Percentiles rank a stretch among this genome's conserved stretches.
These are phyloP conservation scores for Lutjanus erythropterus DNA, from an alignment of 2,113 vertebrate genomes.

Conservation along the genomic window DNA sequence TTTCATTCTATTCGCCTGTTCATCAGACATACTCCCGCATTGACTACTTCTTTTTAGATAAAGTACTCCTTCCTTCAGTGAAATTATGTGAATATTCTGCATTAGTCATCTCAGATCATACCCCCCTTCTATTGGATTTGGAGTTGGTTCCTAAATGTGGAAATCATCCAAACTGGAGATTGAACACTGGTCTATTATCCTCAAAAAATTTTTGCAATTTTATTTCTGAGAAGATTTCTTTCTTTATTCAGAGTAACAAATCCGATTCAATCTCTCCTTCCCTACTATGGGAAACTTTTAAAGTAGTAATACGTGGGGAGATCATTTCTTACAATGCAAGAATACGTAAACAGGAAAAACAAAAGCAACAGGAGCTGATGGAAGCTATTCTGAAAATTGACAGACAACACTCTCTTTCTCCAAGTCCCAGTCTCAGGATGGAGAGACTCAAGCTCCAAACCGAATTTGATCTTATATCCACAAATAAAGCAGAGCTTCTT, in stretches of 20 bases:
- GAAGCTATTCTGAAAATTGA: slow-evolving; percentile 1
- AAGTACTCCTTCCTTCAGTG: background rate
- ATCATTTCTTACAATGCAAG: background rate
- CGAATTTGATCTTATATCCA: slow-evolving; percentile 3
- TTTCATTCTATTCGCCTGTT: background rate
- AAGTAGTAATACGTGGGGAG: background rate
- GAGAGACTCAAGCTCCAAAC: background rate
- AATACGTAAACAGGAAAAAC: background rate
- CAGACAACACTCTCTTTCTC: background rate
- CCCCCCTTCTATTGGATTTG: background rate
- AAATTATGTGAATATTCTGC: background rate
- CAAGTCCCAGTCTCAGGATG: background rate
- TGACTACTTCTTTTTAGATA: background rate
- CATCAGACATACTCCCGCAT: background rate
- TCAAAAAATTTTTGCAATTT: background rate
- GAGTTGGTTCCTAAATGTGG: background rate
- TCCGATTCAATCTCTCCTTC: background rate
- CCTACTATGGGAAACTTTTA: background rate
- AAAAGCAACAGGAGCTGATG: background rate
- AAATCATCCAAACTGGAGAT: too few relatives aligned
- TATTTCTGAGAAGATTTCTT: background rate
- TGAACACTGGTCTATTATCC: background rate
- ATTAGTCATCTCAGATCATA: background rate
- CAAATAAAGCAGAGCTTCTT: background rate
- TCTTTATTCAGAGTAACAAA: background rate